A percentile compares a stretch with the other conserved stretches of the same genome.
Conservation (phyloP, 2,888 invertebrate species). For the Ligdia adustata region DNA sequence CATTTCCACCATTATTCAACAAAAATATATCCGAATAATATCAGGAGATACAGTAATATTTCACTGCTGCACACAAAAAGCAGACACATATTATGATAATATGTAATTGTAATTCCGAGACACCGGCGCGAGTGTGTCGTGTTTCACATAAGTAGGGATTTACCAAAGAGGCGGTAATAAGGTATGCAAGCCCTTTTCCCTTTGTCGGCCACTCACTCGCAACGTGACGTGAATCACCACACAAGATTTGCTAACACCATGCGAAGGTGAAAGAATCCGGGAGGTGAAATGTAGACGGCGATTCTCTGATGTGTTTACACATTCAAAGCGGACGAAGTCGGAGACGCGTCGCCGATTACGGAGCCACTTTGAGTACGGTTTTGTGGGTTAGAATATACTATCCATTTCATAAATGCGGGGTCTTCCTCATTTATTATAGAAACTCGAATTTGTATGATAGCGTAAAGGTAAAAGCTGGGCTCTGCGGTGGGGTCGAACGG, state of each 20-base stretch:
- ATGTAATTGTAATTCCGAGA: constrained; percentile 72
- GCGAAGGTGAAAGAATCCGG: constrained; percentile 65
- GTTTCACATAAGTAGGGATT: constrained; percentile 80
- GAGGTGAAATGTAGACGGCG: constrained; percentile 62
- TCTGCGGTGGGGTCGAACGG: constrained; percentile 71
- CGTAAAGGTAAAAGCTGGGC: constrained; percentile 72
- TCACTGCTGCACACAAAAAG: constrained; percentile 38
- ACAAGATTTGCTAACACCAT: constrained; percentile 68
- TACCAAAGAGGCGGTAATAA: constrained; percentile 81
- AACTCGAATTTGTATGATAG: constrained; percentile 78
- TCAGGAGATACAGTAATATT: background rate
- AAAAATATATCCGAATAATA: background rate
- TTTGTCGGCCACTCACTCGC: constrained; percentile 80
- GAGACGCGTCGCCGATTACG: constrained; percentile 41
- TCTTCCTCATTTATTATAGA: constrained; percentile 73
- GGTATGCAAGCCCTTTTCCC: constrained; percentile 82
- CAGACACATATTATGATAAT: constrained; percentile 52
- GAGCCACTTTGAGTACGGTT: constrained; percentile 47
- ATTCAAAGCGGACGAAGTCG: constrained; percentile 55
- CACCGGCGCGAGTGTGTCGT: constrained; percentile 65
- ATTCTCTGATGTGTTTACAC: constrained; percentile 63
- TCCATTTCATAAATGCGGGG: constrained; percentile 55
- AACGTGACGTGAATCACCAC: constrained; percentile 78
- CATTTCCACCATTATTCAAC: background rate
- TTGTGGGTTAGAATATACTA: constrained; percentile 46